Evolutionary conservation across 2,888 invertebrate species (phyloP).

Genomic region (Platycheirus rosarum): DNA sequence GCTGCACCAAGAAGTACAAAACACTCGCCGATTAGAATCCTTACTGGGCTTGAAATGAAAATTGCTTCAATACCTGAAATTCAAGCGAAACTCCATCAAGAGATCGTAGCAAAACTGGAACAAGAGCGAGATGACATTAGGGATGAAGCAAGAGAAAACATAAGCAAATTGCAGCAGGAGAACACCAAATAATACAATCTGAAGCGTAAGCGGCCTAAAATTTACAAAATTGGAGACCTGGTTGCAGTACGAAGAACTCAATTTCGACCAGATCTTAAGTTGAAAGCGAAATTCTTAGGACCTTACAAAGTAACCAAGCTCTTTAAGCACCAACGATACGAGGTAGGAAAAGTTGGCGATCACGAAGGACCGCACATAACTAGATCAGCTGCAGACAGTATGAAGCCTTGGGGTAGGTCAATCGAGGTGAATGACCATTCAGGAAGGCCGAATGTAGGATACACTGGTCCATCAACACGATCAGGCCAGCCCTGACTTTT

Average conservation of each 20-base stretch:
- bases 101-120: neutral
- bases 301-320: neutral
- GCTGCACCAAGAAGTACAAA: neutral
- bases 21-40: neutral
- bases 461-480: too few species aligned
- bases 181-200: neutral
- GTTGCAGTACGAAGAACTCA: neutral
- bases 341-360: neutral
- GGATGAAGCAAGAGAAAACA: neutral
- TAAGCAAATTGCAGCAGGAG: neutral
- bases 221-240: neutral
- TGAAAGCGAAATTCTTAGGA: neutral
- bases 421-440: too few species aligned
- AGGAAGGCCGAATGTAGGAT: too few species aligned
- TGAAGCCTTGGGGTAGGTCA: too few species aligned
- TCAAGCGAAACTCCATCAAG: neutral
- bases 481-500: too few species aligned
- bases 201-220: neutral
- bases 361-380: neutral
- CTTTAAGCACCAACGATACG: too few species aligned
- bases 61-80: neutral
- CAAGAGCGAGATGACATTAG: neutral
- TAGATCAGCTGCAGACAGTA: too few species aligned
- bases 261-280: neutral
- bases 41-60: neutral